These are phyloP conservation scores for Wiebesia pumilae DNA, from an alignment of 1,140 invertebrate species.

Conservation along the genomic window DNA sequence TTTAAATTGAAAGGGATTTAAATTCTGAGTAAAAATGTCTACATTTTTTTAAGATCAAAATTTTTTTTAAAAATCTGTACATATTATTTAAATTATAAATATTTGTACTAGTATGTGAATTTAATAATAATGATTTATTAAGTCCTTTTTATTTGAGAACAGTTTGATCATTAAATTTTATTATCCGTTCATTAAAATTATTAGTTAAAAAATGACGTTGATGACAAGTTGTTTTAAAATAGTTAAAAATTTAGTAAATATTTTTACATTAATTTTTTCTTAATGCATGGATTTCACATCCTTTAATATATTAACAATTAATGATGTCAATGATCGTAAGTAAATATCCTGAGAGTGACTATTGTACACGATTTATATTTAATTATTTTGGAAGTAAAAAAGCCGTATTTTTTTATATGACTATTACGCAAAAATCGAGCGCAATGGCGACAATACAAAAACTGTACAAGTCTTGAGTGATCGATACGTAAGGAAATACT, in stretches of 20 bases:
- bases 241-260: background rate
- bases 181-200: background rate
- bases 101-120: background rate
- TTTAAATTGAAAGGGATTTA: no score
- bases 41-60: no score
- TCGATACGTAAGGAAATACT: conserved; percentile 14
- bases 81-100: background rate
- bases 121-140: background rate
- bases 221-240: background rate
- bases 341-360: conserved; percentile 35
- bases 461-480: conserved; percentile 50
- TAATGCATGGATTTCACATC: background rate
- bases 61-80: background rate
- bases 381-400: conserved; percentile 42
- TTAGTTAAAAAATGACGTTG: background rate
- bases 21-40: no score
- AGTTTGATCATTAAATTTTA: no score
- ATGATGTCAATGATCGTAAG: conserved; percentile 20
- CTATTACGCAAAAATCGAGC: conserved; percentile 44
- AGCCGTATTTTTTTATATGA: conserved; percentile 32
- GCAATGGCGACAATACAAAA: conserved; percentile 41
- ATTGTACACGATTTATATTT: conserved; percentile 48
- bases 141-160: no score
- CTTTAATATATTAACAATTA: background rate
- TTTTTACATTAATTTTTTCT: conserved; percentile 6